Base-by-base conservation (phyloP, 2,113 vertebrate genomes). In the Accipiter virgatus region DNA sequence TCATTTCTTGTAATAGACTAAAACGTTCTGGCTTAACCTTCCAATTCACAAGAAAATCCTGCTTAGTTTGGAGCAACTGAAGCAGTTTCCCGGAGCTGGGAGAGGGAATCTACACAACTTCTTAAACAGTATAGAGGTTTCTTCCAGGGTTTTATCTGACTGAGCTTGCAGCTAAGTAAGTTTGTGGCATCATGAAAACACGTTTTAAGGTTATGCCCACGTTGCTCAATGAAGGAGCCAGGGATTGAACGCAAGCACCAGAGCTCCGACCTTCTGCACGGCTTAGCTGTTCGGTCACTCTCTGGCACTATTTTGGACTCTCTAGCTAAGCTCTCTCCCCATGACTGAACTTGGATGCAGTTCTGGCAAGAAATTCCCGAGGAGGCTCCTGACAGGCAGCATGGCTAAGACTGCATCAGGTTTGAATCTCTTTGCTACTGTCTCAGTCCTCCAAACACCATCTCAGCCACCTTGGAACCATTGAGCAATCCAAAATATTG, bases 181-280 rank as follows among this genome's bases (percentile, higher is more conserved):
- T 62, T 56, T 26, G 25, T 16, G 21, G 42, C 40, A 55, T 21
- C 34, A 42, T 1, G 5, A 84, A 87, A 81, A 83, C 2, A 73
- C 20, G 10, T 63, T 74, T 91, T 63, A 84, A 50, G n/a, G 47
- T 83, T 58, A 67, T 12, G 31, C 34, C 31, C 38, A 27, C 3
- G 0, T 50, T 89, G 72, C 17, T 55, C 38, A 73, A 3, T 29
- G 61, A 81, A 79, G 43, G 17, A 78, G 38, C 21, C 0, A 0
- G 14, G 15, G 17, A n/a, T 1, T 47, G 50, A 84, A 74, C 2
- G 1, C 16, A 84, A 93, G 25, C 26, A 88, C n/a, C 0, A 0
- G 52, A 88, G 65, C 22, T 32, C 18, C 1, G 3, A 0, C 16
- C 12, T 45, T 53, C 71, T 50, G 50, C 52, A 59, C 38, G 9